Conservation (phyloP, 2,888 invertebrate species). For the Psylliodes chrysocephalus region DNA sequence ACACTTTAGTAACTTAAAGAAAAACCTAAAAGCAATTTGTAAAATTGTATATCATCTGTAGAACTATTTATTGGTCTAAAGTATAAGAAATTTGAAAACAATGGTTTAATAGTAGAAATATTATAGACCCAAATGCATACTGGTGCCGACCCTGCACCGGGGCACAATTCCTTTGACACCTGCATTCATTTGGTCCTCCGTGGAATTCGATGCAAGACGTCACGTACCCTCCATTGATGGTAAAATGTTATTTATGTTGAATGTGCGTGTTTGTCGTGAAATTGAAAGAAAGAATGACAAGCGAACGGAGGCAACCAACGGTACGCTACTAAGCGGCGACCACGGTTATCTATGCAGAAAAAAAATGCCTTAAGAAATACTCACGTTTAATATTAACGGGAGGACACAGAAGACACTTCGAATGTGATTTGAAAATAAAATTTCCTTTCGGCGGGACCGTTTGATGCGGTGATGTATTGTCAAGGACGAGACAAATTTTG, state of each 20-base stretch:
- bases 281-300: conserved; percentile 30
- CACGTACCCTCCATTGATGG: conserved; percentile 34
- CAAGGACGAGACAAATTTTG: conserved; percentile 14
- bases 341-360: conserved; percentile 27
- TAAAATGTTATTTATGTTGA: conserved; percentile 33
- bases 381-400: conserved; percentile 24
- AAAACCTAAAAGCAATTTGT: no score
- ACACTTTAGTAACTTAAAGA: no score
- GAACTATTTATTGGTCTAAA: no score
- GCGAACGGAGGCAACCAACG: conserved; percentile 8
- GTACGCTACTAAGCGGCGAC: conserved; percentile 18
- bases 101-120: no score
- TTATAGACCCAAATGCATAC: no score
- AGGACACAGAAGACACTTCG: conserved; percentile 11
- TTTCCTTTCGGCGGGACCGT: conserved; percentile 15
- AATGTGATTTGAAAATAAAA: conserved; percentile 26
- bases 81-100: no score
- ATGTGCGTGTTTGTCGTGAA: conserved; percentile 30
- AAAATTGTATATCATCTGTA: no score
- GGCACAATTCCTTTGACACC: conserved; percentile 31
- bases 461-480: conserved; percentile 14
- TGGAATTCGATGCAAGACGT: conserved; percentile 29
- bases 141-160: conserved; percentile 5
- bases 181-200: conserved; percentile 28
- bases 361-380: conserved; percentile 20